Evolutionary conservation across 2,888 invertebrate species (phyloP), one percentile per base, ranked within the genome.

Genomic region (Cephonodes hylas): DNA sequence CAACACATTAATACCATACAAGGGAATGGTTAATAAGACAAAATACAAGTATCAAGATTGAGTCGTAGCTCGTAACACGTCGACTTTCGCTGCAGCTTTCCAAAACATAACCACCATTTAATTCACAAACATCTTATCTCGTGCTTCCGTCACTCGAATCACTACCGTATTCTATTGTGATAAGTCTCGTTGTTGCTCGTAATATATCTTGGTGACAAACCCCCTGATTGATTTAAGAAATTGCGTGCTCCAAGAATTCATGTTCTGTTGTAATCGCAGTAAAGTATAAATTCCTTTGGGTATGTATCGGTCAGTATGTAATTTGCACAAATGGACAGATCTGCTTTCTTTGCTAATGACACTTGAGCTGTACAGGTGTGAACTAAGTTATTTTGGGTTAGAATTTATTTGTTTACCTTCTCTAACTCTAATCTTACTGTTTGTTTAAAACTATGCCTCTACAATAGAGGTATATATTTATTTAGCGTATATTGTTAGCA

Each of bases 61-160:
- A 74, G 71, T 76, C 77, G 83, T 79, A 81, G 80, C 79, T 74
- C 73, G 75, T 76, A 77, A 77, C 78, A 75, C 78, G 77, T 70
- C 84, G 81, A 91, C 91, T 91, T 91, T 91, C 90, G 88, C 90
- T 79, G 74, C 83, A 85, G 85, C 91, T 91, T 91, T 91, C 91
- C 88, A 91, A 91, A 91, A 89, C 85, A 82, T 71, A 68, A 63
- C 73, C 68, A 64, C 66, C 70, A 72, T 72, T 70, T 63, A 66
- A 66, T 63, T 61, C 61, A 68, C 75, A 78, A 86, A 84, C 77
- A 72, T 66, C 78, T 64, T 80, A 83, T 76, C 68, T 68, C 59
- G 63, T 62, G 48, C 53, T 22, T 63, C 42, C 42, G 65, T 31
- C 61, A 72, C 65, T 67, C 65, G 60, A 68, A 65, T 68, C 38